A percentile compares a stretch with the other conserved stretches of the same genome.
phyloP scores from a whole-genome alignment of 2,113 vertebrate genomes.

The Pollimyrus isidori region DNA sequence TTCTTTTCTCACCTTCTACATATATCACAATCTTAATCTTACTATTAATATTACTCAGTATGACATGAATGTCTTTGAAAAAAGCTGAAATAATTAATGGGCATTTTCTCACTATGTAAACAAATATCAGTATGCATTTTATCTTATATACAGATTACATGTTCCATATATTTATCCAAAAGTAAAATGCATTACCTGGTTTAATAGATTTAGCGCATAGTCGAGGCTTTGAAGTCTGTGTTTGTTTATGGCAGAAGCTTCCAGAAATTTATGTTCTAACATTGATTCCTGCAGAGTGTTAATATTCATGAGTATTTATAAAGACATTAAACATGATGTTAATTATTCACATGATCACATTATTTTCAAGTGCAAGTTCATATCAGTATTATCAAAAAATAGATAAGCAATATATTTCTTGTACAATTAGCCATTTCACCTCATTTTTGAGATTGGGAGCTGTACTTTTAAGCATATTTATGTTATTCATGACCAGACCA shows the following conservation, averaged over 20 bases:
- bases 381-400: neutral
- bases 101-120: neutral
- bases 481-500: slow-evolving; percentile 75
- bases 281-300: slow-evolving; percentile 70
- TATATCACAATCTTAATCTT: neutral
- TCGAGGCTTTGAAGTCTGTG: slow-evolving; percentile 83
- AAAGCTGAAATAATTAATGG: neutral
- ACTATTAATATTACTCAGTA: neutral
- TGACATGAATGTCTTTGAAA: neutral
- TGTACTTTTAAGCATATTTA: slow-evolving; percentile 74
- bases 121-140: neutral
- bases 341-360: neutral
- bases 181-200: slow-evolving; percentile 67
- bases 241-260: slow-evolving; percentile 79
- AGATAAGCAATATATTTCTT: neutral
- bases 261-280: slow-evolving; percentile 79
- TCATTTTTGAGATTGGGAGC: slow-evolving; percentile 77
- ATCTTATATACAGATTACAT: neutral
- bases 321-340: neutral
- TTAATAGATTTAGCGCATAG: slow-evolving; percentile 78
- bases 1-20: neutral
- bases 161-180: neutral
- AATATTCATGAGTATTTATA: neutral
- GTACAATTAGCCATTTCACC: slow-evolving; percentile 50
- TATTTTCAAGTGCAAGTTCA: neutral